A percentile compares a stretch with the other conserved stretches of the same genome.
These are phyloP conservation scores for Chironomus tentans DNA, from an alignment of 2,888 invertebrate species.

Conservation along the genomic window DNA sequence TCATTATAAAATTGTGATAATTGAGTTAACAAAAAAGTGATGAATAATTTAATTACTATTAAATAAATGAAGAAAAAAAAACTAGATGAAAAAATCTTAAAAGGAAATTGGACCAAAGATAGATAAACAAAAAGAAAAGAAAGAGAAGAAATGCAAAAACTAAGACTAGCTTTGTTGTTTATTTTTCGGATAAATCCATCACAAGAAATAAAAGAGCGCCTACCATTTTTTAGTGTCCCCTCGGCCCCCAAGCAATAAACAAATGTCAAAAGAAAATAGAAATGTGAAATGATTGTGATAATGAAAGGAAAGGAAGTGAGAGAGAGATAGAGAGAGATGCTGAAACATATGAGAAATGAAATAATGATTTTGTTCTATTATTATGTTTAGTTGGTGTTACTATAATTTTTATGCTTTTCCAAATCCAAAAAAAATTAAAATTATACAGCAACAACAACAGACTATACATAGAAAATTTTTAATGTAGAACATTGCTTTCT, in stretches of 20 bases:
- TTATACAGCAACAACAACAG: background rate
- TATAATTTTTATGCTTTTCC: conserved; percentile 9
- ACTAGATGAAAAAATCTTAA: background rate
- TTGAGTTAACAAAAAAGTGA: background rate
- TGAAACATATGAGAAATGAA: conserved; percentile 1
- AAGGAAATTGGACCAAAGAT: conserved; percentile 4
- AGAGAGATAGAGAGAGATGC: background rate
- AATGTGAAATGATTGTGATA: too few species aligned
- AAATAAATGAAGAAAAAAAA: background rate
- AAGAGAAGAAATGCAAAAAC: background rate
- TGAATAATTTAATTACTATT: background rate
- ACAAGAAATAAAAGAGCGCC: background rate
- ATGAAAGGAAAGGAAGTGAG: background rate
- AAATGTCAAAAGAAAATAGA: too few species aligned
- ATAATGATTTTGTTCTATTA: conserved; percentile 23
- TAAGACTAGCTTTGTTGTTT: too few species aligned
- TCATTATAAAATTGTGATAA: background rate
- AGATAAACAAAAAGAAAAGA: background rate
- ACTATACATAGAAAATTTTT: background rate
- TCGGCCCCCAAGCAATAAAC: conserved; percentile 1
- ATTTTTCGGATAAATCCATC: background rate
- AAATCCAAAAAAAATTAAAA: background rate
- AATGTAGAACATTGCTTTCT: background rate
- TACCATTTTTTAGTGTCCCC: background rate
- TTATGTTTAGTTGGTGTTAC: background rate